Evolutionary conservation across 2,888 invertebrate species (phyloP).

Genomic region (Meandrusa payeni): DNA sequence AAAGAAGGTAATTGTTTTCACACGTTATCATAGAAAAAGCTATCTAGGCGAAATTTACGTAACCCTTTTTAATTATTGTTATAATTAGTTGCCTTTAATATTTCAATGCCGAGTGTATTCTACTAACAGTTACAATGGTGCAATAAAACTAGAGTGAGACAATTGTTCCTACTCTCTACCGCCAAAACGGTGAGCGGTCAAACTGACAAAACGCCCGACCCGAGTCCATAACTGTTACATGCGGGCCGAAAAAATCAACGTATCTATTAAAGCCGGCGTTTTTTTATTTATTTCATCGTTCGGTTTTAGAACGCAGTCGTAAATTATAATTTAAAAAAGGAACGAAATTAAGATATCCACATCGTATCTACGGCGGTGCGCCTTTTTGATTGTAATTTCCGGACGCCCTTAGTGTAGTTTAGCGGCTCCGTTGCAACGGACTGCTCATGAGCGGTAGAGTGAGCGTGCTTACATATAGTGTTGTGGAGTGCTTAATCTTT

Average conservation of each 20-base stretch:
- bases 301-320: conserved; percentile 63
- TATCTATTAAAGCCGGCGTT: conserved; percentile 71
- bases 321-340: conserved; percentile 77
- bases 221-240: conserved; percentile 60
- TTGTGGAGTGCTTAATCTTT: conserved; percentile 35
- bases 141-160: conserved; percentile 24
- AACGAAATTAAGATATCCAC: conserved; percentile 75
- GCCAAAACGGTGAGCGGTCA: conserved; percentile 14
- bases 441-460: conserved; percentile 37
- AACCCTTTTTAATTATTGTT: conserved; percentile 21
- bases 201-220: conserved; percentile 49
- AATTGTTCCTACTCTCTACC: conserved; percentile 7
- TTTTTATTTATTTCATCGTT: conserved; percentile 62
- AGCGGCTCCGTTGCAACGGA: conserved; percentile 53
- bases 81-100: conserved; percentile 17
- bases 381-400: conserved; percentile 53
- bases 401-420: conserved; percentile 49
- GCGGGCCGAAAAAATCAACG: conserved; percentile 69
- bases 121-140: conserved; percentile 15
- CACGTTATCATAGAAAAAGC: conserved; percentile 19
- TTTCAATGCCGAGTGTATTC: conserved; percentile 16
- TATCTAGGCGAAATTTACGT: conserved; percentile 13
- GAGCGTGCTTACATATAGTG: conserved; percentile 34
- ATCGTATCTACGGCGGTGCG: conserved; percentile 60
- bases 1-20: conserved; percentile 24